A percentile compares a stretch with the other conserved stretches of the same genome.
Evolutionary conservation across 2,797 vertebrate species (phyloP).

Genomic region (Myotis myotis): DNA sequence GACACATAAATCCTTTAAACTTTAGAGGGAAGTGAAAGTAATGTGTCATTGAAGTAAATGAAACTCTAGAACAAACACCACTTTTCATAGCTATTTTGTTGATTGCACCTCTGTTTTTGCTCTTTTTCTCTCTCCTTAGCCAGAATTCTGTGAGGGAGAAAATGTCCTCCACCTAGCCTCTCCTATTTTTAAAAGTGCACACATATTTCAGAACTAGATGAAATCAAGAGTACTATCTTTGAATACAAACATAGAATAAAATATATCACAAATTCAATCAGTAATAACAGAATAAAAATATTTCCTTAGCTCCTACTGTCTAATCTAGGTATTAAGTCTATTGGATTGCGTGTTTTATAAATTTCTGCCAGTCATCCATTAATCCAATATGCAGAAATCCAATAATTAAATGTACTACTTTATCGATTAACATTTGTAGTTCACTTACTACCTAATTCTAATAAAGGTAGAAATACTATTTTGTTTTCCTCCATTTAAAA

Average conservation of each 20-base stretch:
- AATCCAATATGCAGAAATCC: slow-evolving; percentile 38
- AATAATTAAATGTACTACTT: slow-evolving; percentile 38
- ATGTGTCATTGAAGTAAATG: not conserved
- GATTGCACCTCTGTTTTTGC: not conserved
- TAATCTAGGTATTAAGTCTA: not conserved
- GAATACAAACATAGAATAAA: slow-evolving; percentile 12
- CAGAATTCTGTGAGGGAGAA: not conserved
- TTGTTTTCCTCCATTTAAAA: slow-evolving; percentile 50
- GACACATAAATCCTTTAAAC: slow-evolving; percentile 9
- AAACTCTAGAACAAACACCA: slow-evolving; percentile 1
- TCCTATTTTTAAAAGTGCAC: slow-evolving; percentile 12
- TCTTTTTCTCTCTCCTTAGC: not conserved
- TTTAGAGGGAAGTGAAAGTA: not conserved
- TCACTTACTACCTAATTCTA: slow-evolving; percentile 46
- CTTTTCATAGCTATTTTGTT: not conserved
- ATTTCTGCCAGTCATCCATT: slow-evolving; percentile 3
- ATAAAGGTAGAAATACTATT: slow-evolving; percentile 41
- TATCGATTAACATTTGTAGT: slow-evolving; percentile 15
- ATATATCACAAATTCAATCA: slow-evolving; percentile 6
- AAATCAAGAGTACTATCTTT: slow-evolving; percentile 17
- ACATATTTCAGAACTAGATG: not conserved
- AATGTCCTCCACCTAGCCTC: not conserved
- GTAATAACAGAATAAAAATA: slow-evolving; percentile 41
- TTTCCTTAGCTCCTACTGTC: not conserved
- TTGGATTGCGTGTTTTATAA: slow-evolving; percentile 5